Evolutionary conservation across 37 sponge, comb jelly and placozoan genomes (phyloP).

Genomic region (Theonella swinhoei): DNA sequence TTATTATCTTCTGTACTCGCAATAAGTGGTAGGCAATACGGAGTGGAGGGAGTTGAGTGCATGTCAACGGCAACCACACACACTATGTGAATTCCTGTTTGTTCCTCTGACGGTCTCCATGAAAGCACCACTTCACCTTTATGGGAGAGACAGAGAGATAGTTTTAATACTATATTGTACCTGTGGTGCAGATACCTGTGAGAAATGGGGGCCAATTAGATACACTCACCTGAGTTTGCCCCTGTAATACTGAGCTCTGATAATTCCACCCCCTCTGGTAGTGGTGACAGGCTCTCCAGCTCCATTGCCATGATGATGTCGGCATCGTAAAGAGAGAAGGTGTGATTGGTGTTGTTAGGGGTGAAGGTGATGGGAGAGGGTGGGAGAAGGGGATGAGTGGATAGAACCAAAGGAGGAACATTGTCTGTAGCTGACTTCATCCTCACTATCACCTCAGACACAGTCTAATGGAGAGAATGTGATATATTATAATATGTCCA

Average conservation of each 20-base stretch:
- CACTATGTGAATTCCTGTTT: slow-evolving; percentile 44
- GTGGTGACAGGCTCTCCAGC: not conserved
- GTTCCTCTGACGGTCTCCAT: slow-evolving; percentile 30
- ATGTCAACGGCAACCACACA: slow-evolving; percentile 46
- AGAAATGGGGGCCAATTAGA: not conserved
- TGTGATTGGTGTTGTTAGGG: not conserved
- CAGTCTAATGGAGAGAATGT: too few species aligned
- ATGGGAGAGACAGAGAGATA: not conserved
- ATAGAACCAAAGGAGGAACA: not conserved
- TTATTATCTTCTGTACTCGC: not conserved
- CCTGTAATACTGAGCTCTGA: not conserved
- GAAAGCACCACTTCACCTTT: not conserved
- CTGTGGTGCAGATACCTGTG: too few species aligned
- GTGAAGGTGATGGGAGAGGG: not conserved
- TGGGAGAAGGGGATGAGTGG: not conserved
- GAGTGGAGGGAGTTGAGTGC: slow-evolving; percentile 7
- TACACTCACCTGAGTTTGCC: not conserved
- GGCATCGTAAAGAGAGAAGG: not conserved
- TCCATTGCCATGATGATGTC: not conserved
- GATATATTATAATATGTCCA: not conserved
- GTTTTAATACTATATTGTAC: too few species aligned
- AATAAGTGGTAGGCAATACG: slow-evolving; percentile 36
- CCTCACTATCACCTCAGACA: not conserved
- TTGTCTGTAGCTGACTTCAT: not conserved
- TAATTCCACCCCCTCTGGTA: not conserved